Conservation (phyloP, 1,140 invertebrate species). For the Drosophila ficusphila region DNA sequence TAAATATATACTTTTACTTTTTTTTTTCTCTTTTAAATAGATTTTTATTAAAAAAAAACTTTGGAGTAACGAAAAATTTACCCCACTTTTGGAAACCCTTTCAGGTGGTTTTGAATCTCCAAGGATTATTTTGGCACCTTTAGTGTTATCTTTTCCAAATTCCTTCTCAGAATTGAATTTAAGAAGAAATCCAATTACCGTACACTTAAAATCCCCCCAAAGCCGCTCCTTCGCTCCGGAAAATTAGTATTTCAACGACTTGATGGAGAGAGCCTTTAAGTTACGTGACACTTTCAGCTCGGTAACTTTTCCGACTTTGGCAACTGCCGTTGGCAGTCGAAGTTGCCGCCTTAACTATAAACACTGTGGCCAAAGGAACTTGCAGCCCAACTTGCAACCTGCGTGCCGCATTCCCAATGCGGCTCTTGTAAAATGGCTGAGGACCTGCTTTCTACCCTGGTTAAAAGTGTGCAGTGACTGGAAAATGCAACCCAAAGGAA, state of each 20-base stretch:
- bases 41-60: too few relatives aligned
- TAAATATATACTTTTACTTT: too few relatives aligned
- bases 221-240: background rate
- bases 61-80: too few relatives aligned
- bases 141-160: too few relatives aligned
- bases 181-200: slow-evolving; percentile 12
- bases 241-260: slow-evolving; percentile 30
- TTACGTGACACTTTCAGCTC: slow-evolving; percentile 31
- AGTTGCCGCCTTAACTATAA: slow-evolving; percentile 26
- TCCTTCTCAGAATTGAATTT: background rate
- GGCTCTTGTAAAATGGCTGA: background rate
- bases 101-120: too few relatives aligned
- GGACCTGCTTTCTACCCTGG: slow-evolving; percentile 9
- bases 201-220: slow-evolving; percentile 13
- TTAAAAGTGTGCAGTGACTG: slow-evolving; percentile 10
- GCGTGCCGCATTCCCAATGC: slow-evolving; percentile 20
- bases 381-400: slow-evolving; percentile 17
- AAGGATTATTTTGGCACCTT: too few relatives aligned
- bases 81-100: too few relatives aligned
- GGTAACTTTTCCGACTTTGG: slow-evolving; percentile 28
- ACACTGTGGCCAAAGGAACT: slow-evolving; percentile 1
- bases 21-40: too few relatives aligned
- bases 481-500: slow-evolving; percentile 17
- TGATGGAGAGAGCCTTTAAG: slow-evolving; percentile 13
- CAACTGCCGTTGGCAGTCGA: slow-evolving; percentile 28